Conservation (phyloP, 2,113 vertebrate genomes). For the Python bivittatus region DNA sequence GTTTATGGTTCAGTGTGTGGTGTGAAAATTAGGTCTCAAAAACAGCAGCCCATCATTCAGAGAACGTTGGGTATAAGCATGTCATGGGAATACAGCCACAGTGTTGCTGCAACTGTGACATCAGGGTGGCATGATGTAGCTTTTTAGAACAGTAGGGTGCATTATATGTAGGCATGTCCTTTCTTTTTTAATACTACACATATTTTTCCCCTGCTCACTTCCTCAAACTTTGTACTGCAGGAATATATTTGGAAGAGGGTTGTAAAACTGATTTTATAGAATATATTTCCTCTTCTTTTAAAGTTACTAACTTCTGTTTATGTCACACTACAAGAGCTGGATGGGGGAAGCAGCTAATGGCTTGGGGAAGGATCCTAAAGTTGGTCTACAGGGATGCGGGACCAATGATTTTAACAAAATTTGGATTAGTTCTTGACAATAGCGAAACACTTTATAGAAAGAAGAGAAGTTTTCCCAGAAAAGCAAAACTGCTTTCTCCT, state of each 20-base stretch:
- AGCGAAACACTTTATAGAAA: not conserved
- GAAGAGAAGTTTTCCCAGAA: not conserved
- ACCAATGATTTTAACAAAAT: not conserved
- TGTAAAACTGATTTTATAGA: not conserved
- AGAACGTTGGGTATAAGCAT: too few species aligned
- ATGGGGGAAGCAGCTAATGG: not conserved
- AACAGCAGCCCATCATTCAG: too few species aligned
- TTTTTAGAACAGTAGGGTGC: not conserved
- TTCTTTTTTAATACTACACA: not conserved
- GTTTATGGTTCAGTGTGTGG: too few species aligned
- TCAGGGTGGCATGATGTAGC: not conserved
- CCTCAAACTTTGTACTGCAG: not conserved
- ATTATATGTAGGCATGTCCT: not conserved
- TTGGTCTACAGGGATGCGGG: not conserved
- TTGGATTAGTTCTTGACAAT: not conserved
- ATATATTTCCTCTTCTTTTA: not conserved
- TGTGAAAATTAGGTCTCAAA: too few species aligned
- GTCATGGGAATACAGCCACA: too few species aligned
- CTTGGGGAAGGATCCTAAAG: not conserved
- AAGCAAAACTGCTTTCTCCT: not conserved
- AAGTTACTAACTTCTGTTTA: not conserved
- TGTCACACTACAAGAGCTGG: not conserved
- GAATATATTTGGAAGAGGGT: not conserved
- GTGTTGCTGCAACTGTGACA: not conserved
- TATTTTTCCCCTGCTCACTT: not conserved